Evolutionary conservation across 2,888 invertebrate species (phyloP), one percentile per base, ranked within the genome.

Genomic region (Macaria notata): DNA sequence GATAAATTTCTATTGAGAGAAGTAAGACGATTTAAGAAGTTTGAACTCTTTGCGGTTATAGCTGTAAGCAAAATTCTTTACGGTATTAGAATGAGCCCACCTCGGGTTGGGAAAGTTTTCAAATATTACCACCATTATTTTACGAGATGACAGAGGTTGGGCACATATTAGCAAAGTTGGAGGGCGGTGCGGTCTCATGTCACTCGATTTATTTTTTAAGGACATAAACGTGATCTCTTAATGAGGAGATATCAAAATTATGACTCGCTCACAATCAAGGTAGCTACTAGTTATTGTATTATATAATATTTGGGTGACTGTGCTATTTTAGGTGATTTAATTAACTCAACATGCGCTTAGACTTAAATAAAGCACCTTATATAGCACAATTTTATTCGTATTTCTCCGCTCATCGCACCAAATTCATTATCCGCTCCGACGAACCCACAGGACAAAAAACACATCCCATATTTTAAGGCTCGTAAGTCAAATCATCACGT

Each of bases 51-150:
- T 68, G 71, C 62, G 74, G 77, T 82, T 83, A 82, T 82, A 75
- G 81, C 81, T 74, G 76, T 75, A 83, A 81, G 80, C 76, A 75
- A 83, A 84, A 88, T 86, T 86, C 87, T 87, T 86, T 83, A 81
- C 76, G 79, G 79, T 80, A 79, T 81, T 78, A 80, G 79, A 83
- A 83, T 78, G 79, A 80, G 79, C 77, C 77, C 76, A 82, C 83
- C 82, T 79, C 75, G 69, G 73, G 71, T 79, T 75, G 69, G 73
- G 71, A 79, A 90, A 91, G 78, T 91, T 91, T 88, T 86, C 89
- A 86, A 91, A 91, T 91, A 90, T 89, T 88, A 88, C 84, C 83
- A 81, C 84, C 90, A 91, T 90, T 90, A 91, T 89, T 89, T 89
- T 80, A 86, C 70, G 75, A 83, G 87, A 88, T 87, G 88, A 88